Base-by-base conservation (phyloP, 2,113 vertebrate genomes). In the Crotalus horridus region DNA sequence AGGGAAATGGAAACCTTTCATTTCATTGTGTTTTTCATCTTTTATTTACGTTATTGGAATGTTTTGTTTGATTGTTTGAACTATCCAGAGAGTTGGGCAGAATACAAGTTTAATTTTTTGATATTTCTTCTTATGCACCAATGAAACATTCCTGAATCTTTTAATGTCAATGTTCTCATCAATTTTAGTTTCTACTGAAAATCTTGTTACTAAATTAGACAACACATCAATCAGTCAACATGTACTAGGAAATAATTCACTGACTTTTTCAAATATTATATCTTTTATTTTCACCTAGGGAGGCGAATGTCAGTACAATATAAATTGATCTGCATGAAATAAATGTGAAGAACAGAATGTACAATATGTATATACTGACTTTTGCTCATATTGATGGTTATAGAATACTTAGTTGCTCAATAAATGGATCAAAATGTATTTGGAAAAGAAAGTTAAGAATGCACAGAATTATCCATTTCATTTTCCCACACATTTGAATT, bases 111-210 rank as follows among this genome's bases (percentile, higher is more conserved):
- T 69, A 61, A 53, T 46, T 56, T 58, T 56, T 92, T 87, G 81
- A 88, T 81, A 91, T 92, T 90, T 96, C 93, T 92, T 4, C 1
- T 90, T 24, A 93, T 69, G 92, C 54, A 13, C 90, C 93, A n/a
- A 59, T 64, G 43, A 95, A 96, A 95, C 94, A 90, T 95, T 95
- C 29, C 1, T 90, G 59, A 26, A 64, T 33, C 20, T 96, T 94
- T 94, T 81, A 53, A 87, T 93, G 90, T 93, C 94, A 93, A 46
- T 90, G 74, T 90, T 91, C 91, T 91, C 51, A 89, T 95, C 56
- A 69, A 29, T 69, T 90, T 26, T 69, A 95, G 53, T 56, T 92
- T 58, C 54, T 94, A 94, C 69, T 88, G 13, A 29, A 92, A 94
- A 51, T 29, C 26, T 92, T 23, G 94, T 93, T 87, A 29, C 21